phyloP scores from a whole-genome alignment of 2,797 vertebrate species.

The Tadarida brasiliensis region DNA sequence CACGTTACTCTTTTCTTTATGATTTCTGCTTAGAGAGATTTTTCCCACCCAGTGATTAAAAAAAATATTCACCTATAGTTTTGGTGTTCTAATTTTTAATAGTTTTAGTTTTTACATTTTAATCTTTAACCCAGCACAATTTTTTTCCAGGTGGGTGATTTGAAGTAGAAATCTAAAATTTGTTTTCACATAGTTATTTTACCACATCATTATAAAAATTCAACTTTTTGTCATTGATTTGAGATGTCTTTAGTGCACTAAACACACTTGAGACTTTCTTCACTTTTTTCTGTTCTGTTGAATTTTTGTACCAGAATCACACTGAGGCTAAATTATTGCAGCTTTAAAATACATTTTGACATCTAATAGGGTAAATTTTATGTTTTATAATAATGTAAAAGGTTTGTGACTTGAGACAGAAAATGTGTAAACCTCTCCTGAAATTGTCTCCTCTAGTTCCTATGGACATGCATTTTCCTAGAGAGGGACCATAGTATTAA shows the following conservation, averaged over 20 bases:
- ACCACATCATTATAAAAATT: neutral
- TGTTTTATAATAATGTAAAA: neutral
- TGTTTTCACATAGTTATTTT: constrained; percentile 18
- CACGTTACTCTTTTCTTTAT: constrained; percentile 15
- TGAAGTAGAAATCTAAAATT: neutral
- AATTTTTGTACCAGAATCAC: neutral
- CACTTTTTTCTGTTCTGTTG: neutral
- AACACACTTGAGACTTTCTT: neutral
- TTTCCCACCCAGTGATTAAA: neutral
- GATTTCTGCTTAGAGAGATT: constrained; percentile 18
- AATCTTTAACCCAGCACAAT: neutral
- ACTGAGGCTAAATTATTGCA: constrained; percentile 3
- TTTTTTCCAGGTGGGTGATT: neutral
- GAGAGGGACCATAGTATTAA: neutral
- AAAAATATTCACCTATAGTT: neutral
- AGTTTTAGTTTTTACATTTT: constrained; percentile 24
- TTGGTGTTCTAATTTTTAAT: neutral
- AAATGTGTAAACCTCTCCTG: neutral
- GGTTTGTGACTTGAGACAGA: neutral
- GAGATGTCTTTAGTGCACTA: neutral
- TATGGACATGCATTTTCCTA: neutral
- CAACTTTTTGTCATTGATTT: neutral
- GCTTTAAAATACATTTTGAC: constrained; percentile 8
- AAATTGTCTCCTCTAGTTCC: neutral
- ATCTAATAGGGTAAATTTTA: neutral